Conservation (phyloP, 2,113 vertebrate genomes). For the Phyllostomus hastatus region DNA sequence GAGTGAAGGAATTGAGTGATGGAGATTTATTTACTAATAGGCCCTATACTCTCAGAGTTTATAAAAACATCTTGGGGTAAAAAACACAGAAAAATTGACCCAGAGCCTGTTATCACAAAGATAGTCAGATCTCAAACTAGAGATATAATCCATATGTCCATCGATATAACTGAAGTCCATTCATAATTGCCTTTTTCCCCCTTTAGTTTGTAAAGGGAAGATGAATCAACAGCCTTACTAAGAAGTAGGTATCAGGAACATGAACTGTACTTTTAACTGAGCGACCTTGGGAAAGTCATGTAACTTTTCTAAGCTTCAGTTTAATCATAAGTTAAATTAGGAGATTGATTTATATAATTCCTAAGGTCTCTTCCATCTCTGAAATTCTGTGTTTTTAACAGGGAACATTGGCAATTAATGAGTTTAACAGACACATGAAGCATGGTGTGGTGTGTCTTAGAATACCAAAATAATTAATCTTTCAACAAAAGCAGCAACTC, state of each 20-base stretch:
- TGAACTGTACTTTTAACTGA: neutral
- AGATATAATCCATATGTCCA: neutral
- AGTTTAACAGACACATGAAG: neutral
- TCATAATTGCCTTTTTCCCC: neutral
- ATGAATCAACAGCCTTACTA: neutral
- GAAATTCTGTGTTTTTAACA: neutral
- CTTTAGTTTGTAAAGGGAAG: neutral
- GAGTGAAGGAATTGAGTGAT: neutral
- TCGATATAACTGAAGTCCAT: neutral
- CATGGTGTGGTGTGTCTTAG: neutral
- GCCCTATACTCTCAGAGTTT: neutral
- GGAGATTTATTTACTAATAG: neutral
- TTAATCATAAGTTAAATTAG: slow-evolving; percentile 9
- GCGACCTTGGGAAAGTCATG: neutral
- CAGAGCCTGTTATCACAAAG: neutral
- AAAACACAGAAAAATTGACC: neutral
- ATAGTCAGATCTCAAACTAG: neutral
- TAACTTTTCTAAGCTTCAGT: neutral
- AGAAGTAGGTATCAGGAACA: neutral
- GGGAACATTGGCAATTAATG: neutral
- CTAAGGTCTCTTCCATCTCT: neutral
- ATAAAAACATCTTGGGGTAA: neutral
- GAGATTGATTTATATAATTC: neutral
- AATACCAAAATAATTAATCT: neutral
- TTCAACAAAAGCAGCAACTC: neutral